Evolutionary conservation across 1,140 invertebrate species (phyloP).

Genomic region (Heterodera carotae): DNA sequence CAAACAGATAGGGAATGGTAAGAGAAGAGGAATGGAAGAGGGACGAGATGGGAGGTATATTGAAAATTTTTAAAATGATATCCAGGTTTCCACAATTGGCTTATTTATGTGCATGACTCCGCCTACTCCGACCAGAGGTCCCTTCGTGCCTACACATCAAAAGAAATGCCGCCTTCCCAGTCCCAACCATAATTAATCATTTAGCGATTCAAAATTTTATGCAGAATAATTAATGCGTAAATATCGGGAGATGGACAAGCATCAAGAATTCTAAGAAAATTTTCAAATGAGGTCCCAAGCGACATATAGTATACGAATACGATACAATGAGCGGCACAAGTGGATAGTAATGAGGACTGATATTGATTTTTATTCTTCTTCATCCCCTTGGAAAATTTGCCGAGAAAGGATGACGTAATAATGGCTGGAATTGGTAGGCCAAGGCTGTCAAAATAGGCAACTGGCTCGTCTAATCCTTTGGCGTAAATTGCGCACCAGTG

Average conservation of each 20-base stretch:
- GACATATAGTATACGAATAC: background rate
- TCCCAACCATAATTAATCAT: no score
- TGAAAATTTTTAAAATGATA: no score
- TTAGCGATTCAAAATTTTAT: conserved; percentile 5
- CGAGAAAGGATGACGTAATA: background rate
- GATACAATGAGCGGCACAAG: conserved; percentile 5
- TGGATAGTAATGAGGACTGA: background rate
- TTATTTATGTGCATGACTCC: no score
- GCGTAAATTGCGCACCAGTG: conserved; percentile 11
- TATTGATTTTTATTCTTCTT: background rate
- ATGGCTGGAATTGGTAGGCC: background rate
- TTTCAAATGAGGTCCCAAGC: background rate
- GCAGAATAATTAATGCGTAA: background rate
- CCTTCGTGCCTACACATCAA: no score
- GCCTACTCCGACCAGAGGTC: no score
- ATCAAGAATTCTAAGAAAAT: background rate
- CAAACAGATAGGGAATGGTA: no score
- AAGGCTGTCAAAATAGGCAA: conserved; percentile 9
- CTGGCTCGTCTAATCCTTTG: background rate
- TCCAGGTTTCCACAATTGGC: no score
- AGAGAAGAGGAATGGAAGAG: no score
- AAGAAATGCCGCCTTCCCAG: no score
- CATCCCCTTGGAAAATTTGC: background rate
- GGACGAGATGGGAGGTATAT: no score
- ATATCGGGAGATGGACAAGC: background rate